Percentiles rank a stretch among this genome's conserved stretches.
These are phyloP conservation scores for Tetrax tetrax DNA, from an alignment of 2,113 vertebrate genomes.

Conservation along the genomic window DNA sequence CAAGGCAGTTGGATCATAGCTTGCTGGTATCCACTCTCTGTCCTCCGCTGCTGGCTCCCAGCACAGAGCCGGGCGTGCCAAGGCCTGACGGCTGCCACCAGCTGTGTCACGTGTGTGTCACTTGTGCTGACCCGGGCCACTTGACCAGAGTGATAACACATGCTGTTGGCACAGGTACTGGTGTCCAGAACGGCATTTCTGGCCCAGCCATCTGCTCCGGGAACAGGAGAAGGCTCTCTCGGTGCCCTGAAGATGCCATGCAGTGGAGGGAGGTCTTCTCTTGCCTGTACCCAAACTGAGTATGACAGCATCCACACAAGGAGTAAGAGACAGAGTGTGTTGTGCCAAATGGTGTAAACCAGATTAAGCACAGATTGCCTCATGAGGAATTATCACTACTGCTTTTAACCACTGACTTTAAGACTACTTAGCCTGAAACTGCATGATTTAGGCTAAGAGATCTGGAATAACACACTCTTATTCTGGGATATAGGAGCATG, in stretches of 20 bases:
- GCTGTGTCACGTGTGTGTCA: background rate
- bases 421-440: background rate
- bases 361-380: background rate
- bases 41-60: accelerated
- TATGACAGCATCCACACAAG: background rate
- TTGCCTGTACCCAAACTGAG: accelerated
- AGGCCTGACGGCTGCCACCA: accelerated
- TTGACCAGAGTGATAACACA: background rate
- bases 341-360: background rate
- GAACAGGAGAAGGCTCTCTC: background rate
- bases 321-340: background rate
- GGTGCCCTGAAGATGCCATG: background rate
- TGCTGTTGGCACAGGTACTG: background rate
- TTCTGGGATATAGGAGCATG: background rate
- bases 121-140: background rate
- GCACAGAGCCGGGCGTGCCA: background rate
- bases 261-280: background rate
- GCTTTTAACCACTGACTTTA: background rate
- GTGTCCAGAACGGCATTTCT: background rate
- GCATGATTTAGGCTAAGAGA: background rate
- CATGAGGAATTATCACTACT: background rate
- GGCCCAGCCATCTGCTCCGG: background rate
- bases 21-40: background rate
- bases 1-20: background rate
- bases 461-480: background rate